Conservation (phyloP, 2,888 invertebrate genomes). For the Nematopogon swammerdamellus region DNA sequence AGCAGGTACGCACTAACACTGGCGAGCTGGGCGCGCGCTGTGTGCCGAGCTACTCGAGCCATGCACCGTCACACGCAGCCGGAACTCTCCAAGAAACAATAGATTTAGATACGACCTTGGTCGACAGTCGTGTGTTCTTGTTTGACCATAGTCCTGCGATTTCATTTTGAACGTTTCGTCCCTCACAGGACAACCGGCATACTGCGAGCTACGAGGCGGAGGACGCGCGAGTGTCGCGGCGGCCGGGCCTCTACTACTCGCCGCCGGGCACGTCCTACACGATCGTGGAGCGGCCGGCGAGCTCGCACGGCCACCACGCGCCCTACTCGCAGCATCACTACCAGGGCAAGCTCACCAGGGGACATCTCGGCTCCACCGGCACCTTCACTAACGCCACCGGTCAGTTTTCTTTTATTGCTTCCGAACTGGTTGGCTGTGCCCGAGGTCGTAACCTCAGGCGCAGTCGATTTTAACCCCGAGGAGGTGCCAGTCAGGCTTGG, state of each 20-base stretch:
- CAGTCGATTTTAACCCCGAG: no score
- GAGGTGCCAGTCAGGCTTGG: no score
- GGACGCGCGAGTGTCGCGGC: constrained; percentile 50
- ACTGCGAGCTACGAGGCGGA: constrained; percentile 46
- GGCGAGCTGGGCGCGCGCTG: constrained; percentile 52
- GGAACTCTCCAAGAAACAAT: no score
- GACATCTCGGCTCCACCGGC: constrained; percentile 65
- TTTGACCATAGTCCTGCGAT: no score
- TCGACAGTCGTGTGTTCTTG: no score
- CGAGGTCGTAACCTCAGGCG: no score
- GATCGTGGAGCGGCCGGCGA: constrained; percentile 78
- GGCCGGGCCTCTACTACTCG: constrained; percentile 77
- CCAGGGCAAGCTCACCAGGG: constrained; percentile 43
- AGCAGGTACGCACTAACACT: constrained; percentile 46
- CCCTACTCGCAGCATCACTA: constrained; percentile 60
- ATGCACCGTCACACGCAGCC: constrained; percentile 28
- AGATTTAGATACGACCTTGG: no score
- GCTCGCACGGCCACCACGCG: constrained; percentile 65
- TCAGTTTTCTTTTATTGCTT: no score
- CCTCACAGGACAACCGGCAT: constrained; percentile 42
- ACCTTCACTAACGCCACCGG: constrained; percentile 53
- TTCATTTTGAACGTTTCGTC: no score
- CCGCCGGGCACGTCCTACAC: constrained; percentile 88
- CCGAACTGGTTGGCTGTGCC: no score
- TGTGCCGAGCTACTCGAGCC: constrained; percentile 34